Evolutionary conservation across 2,797 vertebrate genomes (phyloP).

Genomic region (Gymnothorax reevesii): DNA sequence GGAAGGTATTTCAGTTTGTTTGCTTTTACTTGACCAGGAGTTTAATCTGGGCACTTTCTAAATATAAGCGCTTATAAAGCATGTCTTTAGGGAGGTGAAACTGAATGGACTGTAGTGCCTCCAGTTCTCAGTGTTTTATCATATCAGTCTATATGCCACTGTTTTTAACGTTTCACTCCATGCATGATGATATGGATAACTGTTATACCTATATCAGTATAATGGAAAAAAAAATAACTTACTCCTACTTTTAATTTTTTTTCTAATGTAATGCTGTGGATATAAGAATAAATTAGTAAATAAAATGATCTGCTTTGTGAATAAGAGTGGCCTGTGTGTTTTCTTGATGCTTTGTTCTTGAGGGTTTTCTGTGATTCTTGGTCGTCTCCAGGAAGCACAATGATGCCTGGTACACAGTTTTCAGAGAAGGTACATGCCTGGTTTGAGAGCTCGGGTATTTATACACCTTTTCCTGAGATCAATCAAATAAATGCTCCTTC

Average conservation of each 20-base stretch:
- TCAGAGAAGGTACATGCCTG: constrained; percentile 58
- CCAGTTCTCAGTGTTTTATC: neutral
- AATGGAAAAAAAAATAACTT: constrained; percentile 23
- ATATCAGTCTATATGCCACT: constrained; percentile 11
- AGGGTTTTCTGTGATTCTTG: constrained; percentile 38
- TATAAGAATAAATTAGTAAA: constrained; percentile 52
- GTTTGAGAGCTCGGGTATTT: constrained; percentile 50
- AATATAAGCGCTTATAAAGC: neutral
- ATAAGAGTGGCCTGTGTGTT: constrained; percentile 60
- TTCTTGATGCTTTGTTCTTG: constrained; percentile 38
- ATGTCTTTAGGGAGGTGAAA: neutral
- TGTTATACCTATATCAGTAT: neutral
- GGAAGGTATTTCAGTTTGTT: neutral
- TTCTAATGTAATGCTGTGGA: constrained; percentile 65
- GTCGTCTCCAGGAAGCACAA: constrained; percentile 43
- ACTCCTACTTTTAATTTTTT: constrained; percentile 49
- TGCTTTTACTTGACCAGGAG: neutral
- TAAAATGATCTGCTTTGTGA: constrained; percentile 62
- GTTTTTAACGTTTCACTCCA: neutral
- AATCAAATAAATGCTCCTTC: neutral
- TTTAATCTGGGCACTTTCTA: neutral
- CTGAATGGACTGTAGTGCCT: neutral
- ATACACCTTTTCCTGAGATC: neutral
- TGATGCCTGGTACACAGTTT: constrained; percentile 53
- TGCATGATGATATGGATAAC: constrained; percentile 11